These are phyloP conservation scores for Hyles lineata DNA, from an alignment of 2,888 invertebrate species.

Conservation along the genomic window DNA sequence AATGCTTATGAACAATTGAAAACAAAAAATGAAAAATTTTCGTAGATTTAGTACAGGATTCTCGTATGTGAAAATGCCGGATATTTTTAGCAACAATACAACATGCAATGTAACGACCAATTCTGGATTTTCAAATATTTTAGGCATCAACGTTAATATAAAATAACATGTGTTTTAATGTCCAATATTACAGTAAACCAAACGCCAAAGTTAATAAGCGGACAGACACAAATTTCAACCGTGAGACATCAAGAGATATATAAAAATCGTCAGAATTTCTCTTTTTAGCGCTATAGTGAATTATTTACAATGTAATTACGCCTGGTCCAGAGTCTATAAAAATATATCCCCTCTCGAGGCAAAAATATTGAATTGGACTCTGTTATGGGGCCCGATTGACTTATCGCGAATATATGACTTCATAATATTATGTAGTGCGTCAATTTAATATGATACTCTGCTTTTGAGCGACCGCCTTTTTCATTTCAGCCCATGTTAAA, in stretches of 20 bases:
- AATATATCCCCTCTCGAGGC: conserved; percentile 8
- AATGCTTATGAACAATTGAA: neutral
- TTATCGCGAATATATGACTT: neutral
- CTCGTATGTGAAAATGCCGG: no score
- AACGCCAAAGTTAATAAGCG: conserved; percentile 41
- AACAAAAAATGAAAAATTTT: neutral
- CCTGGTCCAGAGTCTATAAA: conserved; percentile 29
- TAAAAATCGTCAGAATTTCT: conserved; percentile 54
- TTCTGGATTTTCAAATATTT: neutral
- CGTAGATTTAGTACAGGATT: no score
- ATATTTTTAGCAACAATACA: no score
- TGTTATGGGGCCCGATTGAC: neutral
- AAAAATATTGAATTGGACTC: neutral
- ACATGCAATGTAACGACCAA: no score
- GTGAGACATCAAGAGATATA: conserved; percentile 60
- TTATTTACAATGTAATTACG: conserved; percentile 41
- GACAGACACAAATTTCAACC: conserved; percentile 51
- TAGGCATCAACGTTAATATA: neutral
- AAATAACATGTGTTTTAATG: neutral
- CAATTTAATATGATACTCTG: neutral
- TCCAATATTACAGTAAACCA: conserved; percentile 31
- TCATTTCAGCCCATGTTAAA: no score
- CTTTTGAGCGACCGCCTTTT: no score
- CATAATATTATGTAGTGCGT: neutral
- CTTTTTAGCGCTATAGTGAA: conserved; percentile 38